These are phyloP conservation scores for Panagrolaimus sp. DNA, from an alignment of 1,140 invertebrate species.

Conservation along the genomic window DNA sequence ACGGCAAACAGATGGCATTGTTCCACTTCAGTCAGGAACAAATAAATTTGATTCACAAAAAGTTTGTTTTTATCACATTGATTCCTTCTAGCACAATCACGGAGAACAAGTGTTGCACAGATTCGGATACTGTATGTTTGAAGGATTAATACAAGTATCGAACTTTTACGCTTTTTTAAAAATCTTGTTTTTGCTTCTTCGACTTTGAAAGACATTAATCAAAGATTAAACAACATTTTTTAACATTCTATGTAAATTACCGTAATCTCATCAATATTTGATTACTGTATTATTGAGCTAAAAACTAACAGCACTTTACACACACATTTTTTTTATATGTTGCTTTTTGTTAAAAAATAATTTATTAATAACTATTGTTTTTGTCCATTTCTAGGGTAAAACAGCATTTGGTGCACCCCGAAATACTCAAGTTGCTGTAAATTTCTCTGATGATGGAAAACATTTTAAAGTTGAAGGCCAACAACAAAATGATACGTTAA, in stretches of 20 bases:
- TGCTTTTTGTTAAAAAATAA: no score
- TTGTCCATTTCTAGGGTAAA: slow-evolving; percentile 42
- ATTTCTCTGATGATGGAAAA: slow-evolving; percentile 43
- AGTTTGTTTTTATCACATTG: slow-evolving; percentile 23
- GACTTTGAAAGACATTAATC: neutral
- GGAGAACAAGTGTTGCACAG: no score
- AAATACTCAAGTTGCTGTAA: slow-evolving; percentile 50
- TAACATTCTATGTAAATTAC: no score
- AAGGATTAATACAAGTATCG: no score
- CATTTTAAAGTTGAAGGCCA: slow-evolving; percentile 26
- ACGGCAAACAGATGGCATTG: slow-evolving; percentile 55
- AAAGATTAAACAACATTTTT: neutral
- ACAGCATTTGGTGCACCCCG: slow-evolving; percentile 55
- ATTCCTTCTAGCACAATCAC: no score
- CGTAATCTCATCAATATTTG: no score
- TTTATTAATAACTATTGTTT: no score
- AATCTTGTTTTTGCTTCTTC: neutral
- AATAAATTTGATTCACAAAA: slow-evolving; percentile 56
- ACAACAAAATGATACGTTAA: slow-evolving; percentile 29
- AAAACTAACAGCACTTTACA: no score
- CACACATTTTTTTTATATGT: no score
- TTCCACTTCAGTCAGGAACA: slow-evolving; percentile 54
- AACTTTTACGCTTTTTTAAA: no score
- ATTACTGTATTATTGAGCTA: no score
- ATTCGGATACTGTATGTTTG: no score